Percentiles rank a stretch among this genome's conserved stretches.
Evolutionary conservation across 2,797 vertebrate genomes (phyloP).

Genomic region (Novumbra hubbsi): DNA sequence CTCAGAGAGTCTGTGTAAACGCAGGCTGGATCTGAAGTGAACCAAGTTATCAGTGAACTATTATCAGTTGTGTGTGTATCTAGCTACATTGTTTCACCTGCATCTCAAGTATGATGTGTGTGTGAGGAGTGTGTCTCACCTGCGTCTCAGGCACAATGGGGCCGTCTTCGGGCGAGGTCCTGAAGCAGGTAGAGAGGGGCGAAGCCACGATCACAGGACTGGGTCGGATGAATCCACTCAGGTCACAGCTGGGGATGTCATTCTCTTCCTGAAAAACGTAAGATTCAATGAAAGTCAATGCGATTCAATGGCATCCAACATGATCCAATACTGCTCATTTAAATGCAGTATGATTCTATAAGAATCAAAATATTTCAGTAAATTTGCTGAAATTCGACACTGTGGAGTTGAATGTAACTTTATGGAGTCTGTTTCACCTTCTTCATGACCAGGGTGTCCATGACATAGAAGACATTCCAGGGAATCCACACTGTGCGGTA

Average conservation of each 20-base stretch:
- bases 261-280: conserved; percentile 80
- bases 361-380: not conserved
- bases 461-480: conserved; percentile 97
- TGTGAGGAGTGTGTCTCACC: conserved; percentile 65
- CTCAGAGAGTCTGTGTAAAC: not conserved
- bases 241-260: conserved; percentile 95
- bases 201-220: conserved; percentile 91
- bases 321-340: not conserved
- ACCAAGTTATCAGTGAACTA: not conserved
- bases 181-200: conserved; percentile 89
- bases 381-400: not conserved
- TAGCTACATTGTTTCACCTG: too few species aligned
- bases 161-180: conserved; percentile 86
- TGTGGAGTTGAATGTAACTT: not conserved
- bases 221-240: conserved; percentile 92
- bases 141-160: conserved; percentile 96
- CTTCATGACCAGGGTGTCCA: conserved; percentile 97
- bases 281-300: not conserved
- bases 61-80: not conserved
- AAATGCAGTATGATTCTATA: not conserved
- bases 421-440: conserved; percentile 57
- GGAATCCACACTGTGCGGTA: conserved; percentile 95
- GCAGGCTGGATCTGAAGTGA: not conserved
- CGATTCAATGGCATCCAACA: not conserved
- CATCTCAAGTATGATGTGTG: not conserved